Evolutionary conservation across 2,113 vertebrate genomes (phyloP), one percentile per base, ranked within the genome.

Genomic region (Archilochus colubris): DNA sequence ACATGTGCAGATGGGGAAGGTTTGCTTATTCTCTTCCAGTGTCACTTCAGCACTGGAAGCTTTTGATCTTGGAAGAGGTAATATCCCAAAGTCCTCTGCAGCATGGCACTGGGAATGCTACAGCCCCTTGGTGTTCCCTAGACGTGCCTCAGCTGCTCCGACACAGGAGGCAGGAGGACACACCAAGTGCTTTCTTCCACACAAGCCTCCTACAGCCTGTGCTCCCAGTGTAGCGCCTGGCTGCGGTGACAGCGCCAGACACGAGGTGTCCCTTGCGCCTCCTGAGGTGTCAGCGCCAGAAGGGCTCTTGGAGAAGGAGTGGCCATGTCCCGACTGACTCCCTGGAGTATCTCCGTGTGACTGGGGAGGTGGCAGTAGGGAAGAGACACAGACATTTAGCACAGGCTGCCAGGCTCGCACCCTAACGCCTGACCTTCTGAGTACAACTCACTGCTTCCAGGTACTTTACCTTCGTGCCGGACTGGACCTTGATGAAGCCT

Each of bases 381-480:
- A 97, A 96, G 97, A 97, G 97, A 97, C 78, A 96, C 73, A 97
- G 95, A 98, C 92, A 96, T 95, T 96, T 95, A 95, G 93, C 93
- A 96, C 88, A 95, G 76, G 97, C 96, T 53, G 12, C 81, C 54
- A 97, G 97, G 96, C 96, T 97, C 94, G 89, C n/a, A 97, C 94
- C 97, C 97, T 20, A 91, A 53, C 96, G 96, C 97, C 98, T 96
- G 97, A 97, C 93, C 96, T 88, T 97, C 97, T 97, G 94, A 98
- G 82, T 92, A 97, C 38, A 98, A 97, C 96, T 98, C 98, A 98
- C 96, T 97, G 97, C 97, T 98, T 97, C 97, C 96, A 98, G 97
- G 98, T 99, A 99, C 99, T 98, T 99, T 99, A 99, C 99, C 99
- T 99, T 99, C 99, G 98, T 98, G 99, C 96, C 88, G 99, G 99